Evolutionary conservation across 2,113 vertebrate genomes (phyloP), one percentile per base, ranked within the genome.

Genomic region (Acrocephalus kingi): DNA sequence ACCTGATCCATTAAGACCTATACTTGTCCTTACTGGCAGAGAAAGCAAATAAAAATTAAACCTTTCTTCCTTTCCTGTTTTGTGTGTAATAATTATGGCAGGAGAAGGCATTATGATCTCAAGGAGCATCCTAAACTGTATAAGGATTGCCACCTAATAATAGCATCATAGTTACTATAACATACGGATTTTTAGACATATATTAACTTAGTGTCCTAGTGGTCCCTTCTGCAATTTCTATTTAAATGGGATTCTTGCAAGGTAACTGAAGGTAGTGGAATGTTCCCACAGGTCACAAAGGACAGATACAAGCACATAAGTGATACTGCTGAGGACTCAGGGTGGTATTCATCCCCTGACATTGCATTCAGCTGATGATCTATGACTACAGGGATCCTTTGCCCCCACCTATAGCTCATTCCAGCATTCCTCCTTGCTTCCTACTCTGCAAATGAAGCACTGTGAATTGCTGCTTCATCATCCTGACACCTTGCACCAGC

Each of bases 401-500:
- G 71, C 63, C 72, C 59, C 67, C 86, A 73, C 71, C 93, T 94
- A 96, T 4, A 93, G 82, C 72, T 95, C 88, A 62, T 88, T 93
- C 37, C 85, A 82, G 61, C 49, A 90, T 95, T 85, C 23, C 71
- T 89, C 52, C 58, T 73, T 79, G 85, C 74, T 91, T 93, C 63
- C 90, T 88, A 28, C 75, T 90, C 90, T 80, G 85, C 90, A 91
- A 88, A 92, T 80, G 88, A 90, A 90, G 83, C 67, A 19, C 51
- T 33, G 75, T 22, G 15, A 56, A 83, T 76, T 35, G 85, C 90
- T 90, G 72, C 94, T 97, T 97, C 72, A 90, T 96, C 94, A 95
- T 95, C 59, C 94, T 94, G 95, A 96, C 96, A 93, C 46, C 67
- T 69, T 90, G 85, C 68, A 35, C 90, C 88, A 80, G 75, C 55